Conservation (phyloP, 2,888 invertebrate genomes). For the Cylindroiulus punctatus region DNA sequence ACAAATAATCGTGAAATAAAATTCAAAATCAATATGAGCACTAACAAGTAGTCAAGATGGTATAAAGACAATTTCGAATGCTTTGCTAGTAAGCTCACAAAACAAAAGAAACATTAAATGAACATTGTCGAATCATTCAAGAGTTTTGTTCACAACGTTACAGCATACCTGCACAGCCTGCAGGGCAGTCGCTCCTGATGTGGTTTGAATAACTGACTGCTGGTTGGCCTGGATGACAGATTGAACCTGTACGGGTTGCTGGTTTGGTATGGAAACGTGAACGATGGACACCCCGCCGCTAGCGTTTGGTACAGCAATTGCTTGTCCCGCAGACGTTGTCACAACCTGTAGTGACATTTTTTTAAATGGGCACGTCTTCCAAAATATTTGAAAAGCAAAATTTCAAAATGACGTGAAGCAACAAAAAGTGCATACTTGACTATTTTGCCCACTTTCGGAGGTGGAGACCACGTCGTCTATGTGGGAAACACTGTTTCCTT, state of each 20-base stretch:
- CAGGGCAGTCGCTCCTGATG: slow-evolving; percentile 75
- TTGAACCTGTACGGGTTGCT: slow-evolving; percentile 77
- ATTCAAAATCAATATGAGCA: no score
- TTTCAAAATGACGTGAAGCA: neutral
- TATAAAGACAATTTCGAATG: no score
- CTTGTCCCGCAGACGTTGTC: slow-evolving; percentile 57
- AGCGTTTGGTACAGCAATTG: slow-evolving; percentile 61
- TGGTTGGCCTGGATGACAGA: slow-evolving; percentile 79
- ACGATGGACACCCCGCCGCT: slow-evolving; percentile 72
- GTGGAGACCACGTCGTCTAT: slow-evolving; percentile 55
- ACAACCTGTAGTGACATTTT: slow-evolving; percentile 51
- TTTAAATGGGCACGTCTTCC: neutral
- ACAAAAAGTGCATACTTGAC: slow-evolving; percentile 33
- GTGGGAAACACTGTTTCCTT: slow-evolving; percentile 43
- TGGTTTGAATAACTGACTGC: slow-evolving; percentile 94
- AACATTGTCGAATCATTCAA: no score
- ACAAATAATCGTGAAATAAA: no score
- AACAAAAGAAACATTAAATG: no score
- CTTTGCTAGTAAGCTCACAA: no score
- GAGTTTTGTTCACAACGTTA: no score
- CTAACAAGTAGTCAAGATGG: no score
- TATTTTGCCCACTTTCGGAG: slow-evolving; percentile 56
- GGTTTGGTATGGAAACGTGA: slow-evolving; percentile 78
- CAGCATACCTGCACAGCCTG: slow-evolving; percentile 59
- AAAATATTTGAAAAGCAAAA: no score